A percentile compares a stretch with the other conserved stretches of the same genome.
phyloP scores from a whole-genome alignment of 2,888 invertebrate genomes.

The Scotopteryx bipunctaria region DNA sequence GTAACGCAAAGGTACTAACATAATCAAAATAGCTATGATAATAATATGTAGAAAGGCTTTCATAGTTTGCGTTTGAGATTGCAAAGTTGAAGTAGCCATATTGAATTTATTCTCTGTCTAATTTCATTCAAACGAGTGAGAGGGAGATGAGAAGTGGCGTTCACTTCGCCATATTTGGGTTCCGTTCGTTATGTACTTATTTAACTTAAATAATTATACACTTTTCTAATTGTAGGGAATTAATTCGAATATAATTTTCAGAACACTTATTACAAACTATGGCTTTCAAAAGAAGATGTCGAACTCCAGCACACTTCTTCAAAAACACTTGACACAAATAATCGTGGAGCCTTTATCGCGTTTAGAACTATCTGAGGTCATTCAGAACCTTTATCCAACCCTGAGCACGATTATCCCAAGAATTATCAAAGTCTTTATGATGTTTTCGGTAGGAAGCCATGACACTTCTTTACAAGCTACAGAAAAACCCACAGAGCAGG shows the following conservation, averaged over 20 bases:
- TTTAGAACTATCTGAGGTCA: slow-evolving; percentile 88
- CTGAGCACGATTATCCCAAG: slow-evolving; percentile 88
- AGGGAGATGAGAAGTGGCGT: background rate
- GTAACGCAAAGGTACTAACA: slow-evolving; percentile 90
- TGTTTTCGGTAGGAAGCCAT: slow-evolving; percentile 89
- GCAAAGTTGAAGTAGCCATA: background rate
- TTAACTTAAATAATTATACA: background rate
- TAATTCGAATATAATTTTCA: slow-evolving; percentile 51
- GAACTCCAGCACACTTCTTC: slow-evolving; percentile 86
- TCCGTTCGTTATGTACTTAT: background rate
- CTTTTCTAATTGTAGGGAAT: background rate
- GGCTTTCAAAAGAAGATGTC: slow-evolving; percentile 86
- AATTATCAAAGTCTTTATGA: slow-evolving; percentile 92
- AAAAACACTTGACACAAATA: slow-evolving; percentile 92
- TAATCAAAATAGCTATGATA: background rate
- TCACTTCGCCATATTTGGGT: background rate
- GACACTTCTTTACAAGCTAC: slow-evolving; percentile 73
- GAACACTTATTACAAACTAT: slow-evolving; percentile 83
- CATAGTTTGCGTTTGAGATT: background rate
- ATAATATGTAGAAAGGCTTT: background rate
- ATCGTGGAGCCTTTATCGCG: slow-evolving; percentile 90
- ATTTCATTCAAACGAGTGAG: background rate
- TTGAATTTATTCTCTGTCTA: background rate
- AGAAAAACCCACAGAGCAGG: slow-evolving; percentile 48
- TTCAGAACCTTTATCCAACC: slow-evolving; percentile 86